These are phyloP conservation scores for Polymixis lichenea DNA, from an alignment of 2,888 invertebrate genomes.

Conservation along the genomic window DNA sequence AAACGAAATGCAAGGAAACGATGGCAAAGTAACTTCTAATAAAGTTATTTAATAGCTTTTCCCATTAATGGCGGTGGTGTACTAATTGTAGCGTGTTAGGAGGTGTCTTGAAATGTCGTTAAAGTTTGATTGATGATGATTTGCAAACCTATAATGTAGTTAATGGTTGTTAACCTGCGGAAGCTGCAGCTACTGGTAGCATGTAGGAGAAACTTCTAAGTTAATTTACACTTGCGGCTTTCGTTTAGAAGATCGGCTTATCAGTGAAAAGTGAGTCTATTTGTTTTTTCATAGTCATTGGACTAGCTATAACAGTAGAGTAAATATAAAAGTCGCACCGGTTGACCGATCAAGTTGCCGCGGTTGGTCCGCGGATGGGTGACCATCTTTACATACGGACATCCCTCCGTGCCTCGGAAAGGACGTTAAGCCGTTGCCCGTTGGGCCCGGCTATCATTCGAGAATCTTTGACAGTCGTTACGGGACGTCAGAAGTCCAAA, in stretches of 20 bases:
- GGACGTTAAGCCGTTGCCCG: no score
- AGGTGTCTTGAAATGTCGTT: conserved; percentile 46
- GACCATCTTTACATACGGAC: no score
- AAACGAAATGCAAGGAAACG: background rate
- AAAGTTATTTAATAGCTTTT: conserved; percentile 20
- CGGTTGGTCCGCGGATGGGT: no score
- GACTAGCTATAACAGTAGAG: no score
- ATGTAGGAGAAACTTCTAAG: conserved; percentile 10
- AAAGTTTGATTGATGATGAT: conserved; percentile 52
- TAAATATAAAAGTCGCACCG: no score
- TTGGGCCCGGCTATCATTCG: no score
- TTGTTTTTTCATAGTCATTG: background rate
- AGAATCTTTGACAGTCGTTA: no score
- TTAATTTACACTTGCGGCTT: conserved; percentile 2
- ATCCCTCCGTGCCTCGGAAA: no score
- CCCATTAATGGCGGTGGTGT: conserved; percentile 9
- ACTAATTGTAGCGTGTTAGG: conserved; percentile 27
- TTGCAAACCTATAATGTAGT: conserved; percentile 24
- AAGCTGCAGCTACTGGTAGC: conserved; percentile 15
- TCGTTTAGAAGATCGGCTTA: background rate
- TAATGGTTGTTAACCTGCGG: background rate
- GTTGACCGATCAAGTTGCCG: no score
- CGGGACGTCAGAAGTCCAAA: no score
- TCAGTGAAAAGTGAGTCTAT: background rate
- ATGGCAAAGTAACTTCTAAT: background rate